Conservation (phyloP, 2,888 invertebrate species). For the Drosophila lutescens region DNA sequence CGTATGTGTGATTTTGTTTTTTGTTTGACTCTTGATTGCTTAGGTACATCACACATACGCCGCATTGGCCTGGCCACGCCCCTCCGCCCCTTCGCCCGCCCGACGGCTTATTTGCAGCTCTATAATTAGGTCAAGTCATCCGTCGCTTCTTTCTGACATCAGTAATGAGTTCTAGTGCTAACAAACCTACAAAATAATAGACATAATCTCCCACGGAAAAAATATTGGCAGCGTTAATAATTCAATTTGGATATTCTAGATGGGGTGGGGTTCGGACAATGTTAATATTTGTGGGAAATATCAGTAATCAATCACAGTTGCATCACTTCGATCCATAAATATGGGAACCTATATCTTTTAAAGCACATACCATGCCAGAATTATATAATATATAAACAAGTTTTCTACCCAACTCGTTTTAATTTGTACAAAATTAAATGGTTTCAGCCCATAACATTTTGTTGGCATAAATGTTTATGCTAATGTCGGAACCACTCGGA, state of each 20-base stretch:
- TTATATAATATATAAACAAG: constrained; percentile 4
- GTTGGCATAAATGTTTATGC: constrained; percentile 18
- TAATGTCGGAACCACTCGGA: neutral
- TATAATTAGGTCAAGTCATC: constrained; percentile 40
- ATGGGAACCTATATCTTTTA: too few relatives aligned
- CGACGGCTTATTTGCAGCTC: constrained; percentile 34
- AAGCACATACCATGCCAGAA: neutral
- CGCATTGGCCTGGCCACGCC: constrained; percentile 15
- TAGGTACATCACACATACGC: constrained; percentile 34
- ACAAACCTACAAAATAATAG: constrained; percentile 21
- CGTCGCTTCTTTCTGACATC: constrained; percentile 5
- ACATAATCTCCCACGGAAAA: constrained; percentile 19
- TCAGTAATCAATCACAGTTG: constrained; percentile 8
- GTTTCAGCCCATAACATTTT: neutral
- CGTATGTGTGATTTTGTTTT: constrained; percentile 20
- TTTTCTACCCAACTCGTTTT: neutral
- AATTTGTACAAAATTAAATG: neutral
- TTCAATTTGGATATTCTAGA: neutral
- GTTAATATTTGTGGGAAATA: neutral
- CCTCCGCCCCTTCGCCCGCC: constrained; percentile 2
- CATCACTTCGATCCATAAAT: neutral
- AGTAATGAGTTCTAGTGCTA: constrained; percentile 29
- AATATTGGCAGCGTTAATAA: constrained; percentile 16
- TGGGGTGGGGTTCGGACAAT: neutral
- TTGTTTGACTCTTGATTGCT: constrained; percentile 7